Evolutionary conservation across 1,140 invertebrate genomes (phyloP), one percentile per base, ranked within the genome.

Genomic region (Solenopsis fugax): DNA sequence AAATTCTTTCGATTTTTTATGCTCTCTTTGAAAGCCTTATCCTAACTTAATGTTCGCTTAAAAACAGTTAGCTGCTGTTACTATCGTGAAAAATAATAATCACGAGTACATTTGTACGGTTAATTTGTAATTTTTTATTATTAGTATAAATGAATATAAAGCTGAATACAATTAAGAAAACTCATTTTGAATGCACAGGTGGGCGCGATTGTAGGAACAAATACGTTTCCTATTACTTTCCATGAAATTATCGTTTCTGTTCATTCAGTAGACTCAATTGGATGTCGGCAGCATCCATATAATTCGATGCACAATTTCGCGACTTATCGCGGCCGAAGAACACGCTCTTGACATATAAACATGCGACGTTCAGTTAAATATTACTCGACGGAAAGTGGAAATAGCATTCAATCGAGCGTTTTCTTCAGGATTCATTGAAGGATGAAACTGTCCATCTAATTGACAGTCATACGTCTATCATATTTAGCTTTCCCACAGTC

Each of bases 81-180:
- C 10, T 52, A 37, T 77, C 24, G 18, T 86, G 50, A 86, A 86
- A 86, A 87, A 86, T 78, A 78, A 86, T 29, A 71, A 80, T 86
- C 10, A 62, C 81, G 45, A 87, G 13, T 56, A 87, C 24, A 82
- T 88, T 82, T 75, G 69, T 82, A 88, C 41, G 65, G 72, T 89
- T 91, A 91, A 87, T 91, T 76, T 82, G 62, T 88, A 52, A 89
- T 64, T 67, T 91, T 91, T 91, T 90, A 85, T 72, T 90, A 71
- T 37, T 77, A 77, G 67, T 90, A 89, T 89, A 90, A 90, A 90
- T 89, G 89, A 29, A 81, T 89, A 90, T 87, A 89, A 89, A 80
- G 78, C 69, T 81, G 78, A 85, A 84, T 89, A 89, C 78, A 90
- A 89, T 76, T 89, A 89, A 90, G 56, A 87, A 78, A 80, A 87